Base-by-base conservation (phyloP, 2,888 invertebrate species). In the Malacosoma neustria region DNA sequence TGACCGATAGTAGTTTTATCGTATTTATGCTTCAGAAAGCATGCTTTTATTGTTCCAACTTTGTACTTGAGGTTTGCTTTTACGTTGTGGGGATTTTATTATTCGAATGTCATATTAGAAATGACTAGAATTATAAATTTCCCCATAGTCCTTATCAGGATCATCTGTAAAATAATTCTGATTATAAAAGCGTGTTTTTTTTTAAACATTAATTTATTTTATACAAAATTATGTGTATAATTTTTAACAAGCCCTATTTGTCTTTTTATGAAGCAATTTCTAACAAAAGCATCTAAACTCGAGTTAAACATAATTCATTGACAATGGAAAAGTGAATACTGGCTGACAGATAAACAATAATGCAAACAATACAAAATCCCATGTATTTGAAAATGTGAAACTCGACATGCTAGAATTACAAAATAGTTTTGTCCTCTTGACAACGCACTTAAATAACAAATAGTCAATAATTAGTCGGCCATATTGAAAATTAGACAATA, bases 401-500 rank as follows among this genome's bases (percentile, higher is more conserved):
- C 22, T 43, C 44, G 45, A 40, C 40, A 37, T 11, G 42, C 32
- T 40, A 41, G 37, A 46, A 47, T 49, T 57, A 46, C 44, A 47
- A 32, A 44, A 48, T 53, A 43, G 51, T 30, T 57, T 60, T 58
- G 53, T 60, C 40, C 38, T 4, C 39, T 36, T 52, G 54, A 54
- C 41, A 40, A 43, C 43, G 35, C 32, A 45, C 49, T 56, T 41
- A 53, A 49, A 40, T 50, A 52, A 57, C 49, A 40, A 56, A 61
- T 55, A 46, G 50, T 14, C 39, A 44, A 56, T 57, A 52, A 67
- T 67, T 64, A 62, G 51, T 38, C 42, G 22, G 48, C 53, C 54
- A 51, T 62, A 53, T 57, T 55, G 51, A 39, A 51, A 51, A 57
- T 4, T 14, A 29, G 43, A 49, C 51, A 54, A 54, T 54, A 46